These are phyloP conservation scores for Andinoacara biseriatus DNA, from an alignment of 2,113 vertebrate genomes.

Conservation along the genomic window DNA sequence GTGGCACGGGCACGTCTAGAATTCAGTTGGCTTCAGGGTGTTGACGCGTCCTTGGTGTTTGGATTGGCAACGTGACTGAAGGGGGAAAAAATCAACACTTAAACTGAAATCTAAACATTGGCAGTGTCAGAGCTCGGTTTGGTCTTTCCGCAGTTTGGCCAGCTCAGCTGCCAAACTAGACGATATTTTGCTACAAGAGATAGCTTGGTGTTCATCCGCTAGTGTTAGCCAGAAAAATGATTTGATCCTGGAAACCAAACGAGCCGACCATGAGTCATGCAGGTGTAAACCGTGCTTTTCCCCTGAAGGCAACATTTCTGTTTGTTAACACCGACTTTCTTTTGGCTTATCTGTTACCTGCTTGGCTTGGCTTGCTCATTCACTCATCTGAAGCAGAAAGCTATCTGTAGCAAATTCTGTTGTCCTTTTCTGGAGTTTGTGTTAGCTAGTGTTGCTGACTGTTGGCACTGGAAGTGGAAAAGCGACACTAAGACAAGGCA, in stretches of 20 bases:
- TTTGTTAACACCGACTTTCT: not conserved
- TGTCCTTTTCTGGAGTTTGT: not conserved
- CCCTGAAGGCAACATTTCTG: not conserved
- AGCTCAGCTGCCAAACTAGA: not conserved
- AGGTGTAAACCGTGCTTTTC: not conserved
- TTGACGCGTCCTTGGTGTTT: not conserved
- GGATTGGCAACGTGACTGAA: rapidly evolving
- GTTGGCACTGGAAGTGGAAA: not conserved
- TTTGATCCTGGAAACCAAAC: no score
- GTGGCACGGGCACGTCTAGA: not conserved
- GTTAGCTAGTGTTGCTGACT: not conserved
- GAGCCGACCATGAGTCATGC: not conserved
- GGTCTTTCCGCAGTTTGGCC: not conserved
- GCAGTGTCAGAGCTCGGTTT: not conserved
- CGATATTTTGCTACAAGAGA: not conserved
- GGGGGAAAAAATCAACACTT: not conserved
- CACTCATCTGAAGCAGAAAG: not conserved
- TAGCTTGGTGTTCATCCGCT: not conserved
- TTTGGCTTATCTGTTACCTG: not conserved
- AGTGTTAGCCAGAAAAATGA: not conserved
- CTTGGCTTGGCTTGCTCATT: not conserved
- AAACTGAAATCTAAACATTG: not conserved
- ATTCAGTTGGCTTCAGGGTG: not conserved
- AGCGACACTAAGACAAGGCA: not conserved
- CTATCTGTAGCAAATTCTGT: not conserved